Percentiles rank a stretch among this genome's conserved stretches.
Conservation (phyloP, 2,797 vertebrate species). For the Sparus aurata region DNA sequence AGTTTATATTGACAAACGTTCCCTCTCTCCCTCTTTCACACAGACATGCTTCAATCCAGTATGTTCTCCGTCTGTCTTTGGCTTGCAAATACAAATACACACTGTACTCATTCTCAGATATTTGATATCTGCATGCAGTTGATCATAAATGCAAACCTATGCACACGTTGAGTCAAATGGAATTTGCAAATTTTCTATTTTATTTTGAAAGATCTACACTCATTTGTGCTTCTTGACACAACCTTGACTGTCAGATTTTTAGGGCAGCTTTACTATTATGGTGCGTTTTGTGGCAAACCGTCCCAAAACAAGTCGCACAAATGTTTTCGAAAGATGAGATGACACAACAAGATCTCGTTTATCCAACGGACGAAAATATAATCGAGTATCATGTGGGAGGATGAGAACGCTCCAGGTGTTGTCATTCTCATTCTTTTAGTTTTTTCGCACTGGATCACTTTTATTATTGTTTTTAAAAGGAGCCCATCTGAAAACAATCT, state of each 20-base stretch:
- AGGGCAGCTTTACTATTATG: slow-evolving; percentile 18
- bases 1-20: not conserved
- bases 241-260: slow-evolving; percentile 16
- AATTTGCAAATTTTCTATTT: slow-evolving; percentile 22
- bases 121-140: slow-evolving; percentile 26
- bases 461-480: slow-evolving; percentile 1
- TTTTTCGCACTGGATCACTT: not conserved
- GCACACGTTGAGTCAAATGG: not conserved
- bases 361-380: not conserved
- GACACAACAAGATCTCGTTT: not conserved
- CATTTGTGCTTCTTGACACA: slow-evolving; percentile 20
- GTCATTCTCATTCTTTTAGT: slow-evolving; percentile 6
- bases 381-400: not conserved
- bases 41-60: not conserved
- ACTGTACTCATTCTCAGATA: slow-evolving; percentile 4
- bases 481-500: too few relatives aligned
- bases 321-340: too few relatives aligned
- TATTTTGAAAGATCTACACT: slow-evolving; percentile 33
- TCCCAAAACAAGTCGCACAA: too few relatives aligned
- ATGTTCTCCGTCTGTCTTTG: slow-evolving; percentile 11
- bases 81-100: slow-evolving; percentile 13
- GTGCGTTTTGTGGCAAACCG: too few relatives aligned
- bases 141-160: slow-evolving; percentile 17
- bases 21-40: not conserved
- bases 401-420: not conserved